phyloP scores from a whole-genome alignment of 2,888 invertebrate genomes.

The Diarsia mendica region DNA sequence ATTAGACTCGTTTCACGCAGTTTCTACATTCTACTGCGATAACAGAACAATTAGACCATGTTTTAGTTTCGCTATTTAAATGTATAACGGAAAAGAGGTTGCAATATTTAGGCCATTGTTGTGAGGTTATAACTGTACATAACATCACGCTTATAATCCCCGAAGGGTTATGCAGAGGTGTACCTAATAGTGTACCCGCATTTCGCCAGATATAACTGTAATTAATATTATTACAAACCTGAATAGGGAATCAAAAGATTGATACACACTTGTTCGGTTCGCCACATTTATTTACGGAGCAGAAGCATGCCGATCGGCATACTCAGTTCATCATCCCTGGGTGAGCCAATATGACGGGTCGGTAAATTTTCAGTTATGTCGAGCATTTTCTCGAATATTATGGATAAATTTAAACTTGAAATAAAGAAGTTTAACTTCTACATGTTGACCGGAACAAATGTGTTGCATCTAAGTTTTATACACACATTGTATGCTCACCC shows the following conservation, averaged over 20 bases:
- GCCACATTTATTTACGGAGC: background rate
- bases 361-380: background rate
- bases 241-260: background rate
- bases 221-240: background rate
- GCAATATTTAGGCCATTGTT: background rate
- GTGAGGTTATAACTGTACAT: background rate
- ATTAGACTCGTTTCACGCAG: slow-evolving; percentile 9
- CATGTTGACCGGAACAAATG: background rate
- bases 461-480: background rate
- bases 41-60: slow-evolving; percentile 17
- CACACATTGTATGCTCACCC: background rate
- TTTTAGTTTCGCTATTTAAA: slow-evolving; percentile 4
- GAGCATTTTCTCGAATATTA: background rate
- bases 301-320: background rate
- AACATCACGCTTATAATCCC: background rate
- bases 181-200: too few relatives aligned
- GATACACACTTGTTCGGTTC: background rate
- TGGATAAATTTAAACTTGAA: too few relatives aligned
- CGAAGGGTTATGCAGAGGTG: too few relatives aligned
- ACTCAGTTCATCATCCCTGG: background rate
- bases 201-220: too few relatives aligned
- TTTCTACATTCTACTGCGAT: slow-evolving; percentile 22
- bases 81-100: background rate
- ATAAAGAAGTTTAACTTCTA: background rate
- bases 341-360: background rate